phyloP scores from a whole-genome alignment of 2,888 invertebrate species.

The Synanthedon myopaeformis region DNA sequence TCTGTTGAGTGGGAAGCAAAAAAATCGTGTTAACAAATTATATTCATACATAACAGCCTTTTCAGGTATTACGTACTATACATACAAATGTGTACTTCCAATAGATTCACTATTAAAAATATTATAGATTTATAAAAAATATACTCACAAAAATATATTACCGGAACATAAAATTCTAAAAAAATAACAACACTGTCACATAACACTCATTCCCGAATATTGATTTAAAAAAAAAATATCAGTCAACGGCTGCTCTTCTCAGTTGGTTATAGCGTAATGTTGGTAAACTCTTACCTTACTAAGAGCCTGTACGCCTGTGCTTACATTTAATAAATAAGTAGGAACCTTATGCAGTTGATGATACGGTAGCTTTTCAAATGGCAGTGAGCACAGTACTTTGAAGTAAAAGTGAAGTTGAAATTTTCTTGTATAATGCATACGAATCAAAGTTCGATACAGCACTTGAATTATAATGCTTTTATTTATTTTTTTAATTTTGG shows the following conservation, averaged over 20 bases:
- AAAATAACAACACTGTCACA: neutral
- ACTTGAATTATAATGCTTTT: no score
- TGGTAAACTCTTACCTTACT: neutral
- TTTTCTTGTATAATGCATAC: neutral
- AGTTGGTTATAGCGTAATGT: neutral
- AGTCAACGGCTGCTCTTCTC: neutral
- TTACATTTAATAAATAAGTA: no score
- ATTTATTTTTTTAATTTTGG: no score
- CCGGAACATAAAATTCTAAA: neutral
- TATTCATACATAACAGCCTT: no score
- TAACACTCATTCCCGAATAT: neutral
- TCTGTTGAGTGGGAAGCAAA: no score
- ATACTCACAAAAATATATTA: neutral
- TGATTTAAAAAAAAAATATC: neutral
- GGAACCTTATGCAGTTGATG: no score
- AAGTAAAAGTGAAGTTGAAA: slow-evolving; percentile 2
- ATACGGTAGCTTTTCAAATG: no score
- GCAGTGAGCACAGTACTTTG: neutral
- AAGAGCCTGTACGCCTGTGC: neutral
- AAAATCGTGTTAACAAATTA: no score
- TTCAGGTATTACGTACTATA: no score
- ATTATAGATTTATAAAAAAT: neutral
- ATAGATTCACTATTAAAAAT: no score
- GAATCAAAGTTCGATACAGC: no score
- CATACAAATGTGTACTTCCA: no score